These are phyloP conservation scores for Acanthiza pusilla DNA, from an alignment of 2,797 vertebrate species.

Conservation along the genomic window DNA sequence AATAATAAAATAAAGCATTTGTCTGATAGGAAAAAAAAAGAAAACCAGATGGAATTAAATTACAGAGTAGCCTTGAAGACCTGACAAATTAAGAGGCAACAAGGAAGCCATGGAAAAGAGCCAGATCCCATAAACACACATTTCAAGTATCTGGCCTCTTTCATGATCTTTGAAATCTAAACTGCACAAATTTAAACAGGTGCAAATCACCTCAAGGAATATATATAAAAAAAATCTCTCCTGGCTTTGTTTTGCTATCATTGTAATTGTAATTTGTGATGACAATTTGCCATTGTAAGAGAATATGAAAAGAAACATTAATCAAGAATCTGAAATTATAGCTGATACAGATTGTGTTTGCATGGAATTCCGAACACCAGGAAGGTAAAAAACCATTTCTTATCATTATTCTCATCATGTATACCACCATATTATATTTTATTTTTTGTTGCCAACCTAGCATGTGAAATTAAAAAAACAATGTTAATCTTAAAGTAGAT, in stretches of 20 bases:
- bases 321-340: not conserved
- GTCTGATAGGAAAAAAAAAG: not conserved
- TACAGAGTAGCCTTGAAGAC: not conserved
- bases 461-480: not conserved
- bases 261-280: not conserved
- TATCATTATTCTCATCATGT: too few relatives aligned
- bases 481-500: not conserved
- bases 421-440: not conserved
- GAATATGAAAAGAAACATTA: not conserved
- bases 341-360: not conserved
- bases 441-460: not conserved
- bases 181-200: not conserved
- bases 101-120: not conserved
- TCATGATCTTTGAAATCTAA: not conserved
- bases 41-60: not conserved
- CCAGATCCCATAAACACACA: fast-evolving
- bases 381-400: not conserved
- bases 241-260: not conserved
- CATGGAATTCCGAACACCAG: not conserved
- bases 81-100: not conserved
- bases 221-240: not conserved
- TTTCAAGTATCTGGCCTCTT: not conserved
- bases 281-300: not conserved
- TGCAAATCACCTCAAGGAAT: not conserved
- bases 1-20: not conserved